phyloP scores from a whole-genome alignment of 2,888 invertebrate species.

The Junonia oenone region DNA sequence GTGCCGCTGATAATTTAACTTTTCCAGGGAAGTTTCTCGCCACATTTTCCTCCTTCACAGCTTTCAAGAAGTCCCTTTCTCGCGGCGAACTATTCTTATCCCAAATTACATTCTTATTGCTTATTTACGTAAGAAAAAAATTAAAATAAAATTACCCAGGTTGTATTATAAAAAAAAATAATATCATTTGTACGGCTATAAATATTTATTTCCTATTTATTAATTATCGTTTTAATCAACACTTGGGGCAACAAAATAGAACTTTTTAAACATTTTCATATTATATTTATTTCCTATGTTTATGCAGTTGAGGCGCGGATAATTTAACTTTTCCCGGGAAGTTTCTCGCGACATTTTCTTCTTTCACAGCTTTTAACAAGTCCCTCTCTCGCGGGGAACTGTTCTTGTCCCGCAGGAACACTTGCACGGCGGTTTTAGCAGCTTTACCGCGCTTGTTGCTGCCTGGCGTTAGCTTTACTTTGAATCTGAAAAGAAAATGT shows the following conservation, averaged over 20 bases:
- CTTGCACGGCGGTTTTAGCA: conserved; percentile 92
- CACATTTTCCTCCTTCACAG: conserved; percentile 94
- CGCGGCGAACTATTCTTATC: conserved; percentile 84
- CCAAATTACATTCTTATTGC: no score
- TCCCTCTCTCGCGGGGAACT: conserved; percentile 90
- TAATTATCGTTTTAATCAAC: no score
- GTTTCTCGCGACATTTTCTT: conserved; percentile 94
- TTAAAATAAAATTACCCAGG: no score
- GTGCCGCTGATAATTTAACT: conserved; percentile 95
- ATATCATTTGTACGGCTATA: no score
- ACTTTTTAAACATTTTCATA: no score
- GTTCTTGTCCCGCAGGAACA: conserved; percentile 91
- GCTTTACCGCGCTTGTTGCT: conserved; percentile 96
- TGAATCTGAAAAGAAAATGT: no score
- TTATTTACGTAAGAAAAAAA: no score
- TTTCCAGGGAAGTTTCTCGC: conserved; percentile 98
- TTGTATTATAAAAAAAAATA: no score
- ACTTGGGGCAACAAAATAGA: no score
- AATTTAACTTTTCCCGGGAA: conserved; percentile 98
- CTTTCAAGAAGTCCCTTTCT: conserved; percentile 94
- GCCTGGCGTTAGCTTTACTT: conserved; percentile 97
- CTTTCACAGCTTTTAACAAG: conserved; percentile 93
- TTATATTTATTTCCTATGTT: conserved; percentile 78
- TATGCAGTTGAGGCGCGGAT: conserved; percentile 90
- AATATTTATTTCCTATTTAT: no score